Evolutionary conservation across 2,113 vertebrate species (phyloP).

Genomic region (Oreochromis aureus): DNA sequence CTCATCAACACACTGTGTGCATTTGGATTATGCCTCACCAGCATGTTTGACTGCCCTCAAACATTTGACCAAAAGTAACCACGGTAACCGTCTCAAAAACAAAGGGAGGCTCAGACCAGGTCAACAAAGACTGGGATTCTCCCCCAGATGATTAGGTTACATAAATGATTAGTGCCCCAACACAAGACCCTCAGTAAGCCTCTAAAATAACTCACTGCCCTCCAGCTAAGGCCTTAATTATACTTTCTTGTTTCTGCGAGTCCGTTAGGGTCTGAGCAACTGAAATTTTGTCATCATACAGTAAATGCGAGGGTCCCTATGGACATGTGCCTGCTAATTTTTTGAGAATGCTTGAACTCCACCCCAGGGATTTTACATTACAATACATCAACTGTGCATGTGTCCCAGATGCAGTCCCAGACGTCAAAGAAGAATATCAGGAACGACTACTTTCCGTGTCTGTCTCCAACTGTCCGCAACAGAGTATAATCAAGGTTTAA

Average conservation of each 20-base stretch:
- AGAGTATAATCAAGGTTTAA: background rate
- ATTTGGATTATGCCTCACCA: background rate
- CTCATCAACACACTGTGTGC: background rate
- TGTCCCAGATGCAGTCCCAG: background rate
- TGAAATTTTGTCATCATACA: background rate
- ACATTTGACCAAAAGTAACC: slow-evolving; percentile 43
- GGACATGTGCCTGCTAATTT: background rate
- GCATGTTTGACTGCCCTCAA: background rate
- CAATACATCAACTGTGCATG: background rate
- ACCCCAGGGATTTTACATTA: background rate
- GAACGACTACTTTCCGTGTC: background rate
- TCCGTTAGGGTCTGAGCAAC: background rate
- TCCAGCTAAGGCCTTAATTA: background rate
- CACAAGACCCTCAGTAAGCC: slow-evolving; percentile 9
- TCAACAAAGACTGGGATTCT: slow-evolving; percentile 60
- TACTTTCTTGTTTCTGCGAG: background rate
- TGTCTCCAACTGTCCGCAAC: background rate
- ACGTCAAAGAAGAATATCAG: background rate
- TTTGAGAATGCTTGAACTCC: background rate
- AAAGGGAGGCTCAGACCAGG: slow-evolving; percentile 27
- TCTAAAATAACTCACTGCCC: slow-evolving; percentile 11
- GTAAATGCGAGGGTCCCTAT: background rate
- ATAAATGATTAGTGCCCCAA: slow-evolving; percentile 46
- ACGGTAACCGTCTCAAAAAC: slow-evolving; percentile 42
- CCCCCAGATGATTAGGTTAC: slow-evolving; percentile 59